Conservation (phyloP, 2,113 vertebrate genomes). For the Mola mola region DNA sequence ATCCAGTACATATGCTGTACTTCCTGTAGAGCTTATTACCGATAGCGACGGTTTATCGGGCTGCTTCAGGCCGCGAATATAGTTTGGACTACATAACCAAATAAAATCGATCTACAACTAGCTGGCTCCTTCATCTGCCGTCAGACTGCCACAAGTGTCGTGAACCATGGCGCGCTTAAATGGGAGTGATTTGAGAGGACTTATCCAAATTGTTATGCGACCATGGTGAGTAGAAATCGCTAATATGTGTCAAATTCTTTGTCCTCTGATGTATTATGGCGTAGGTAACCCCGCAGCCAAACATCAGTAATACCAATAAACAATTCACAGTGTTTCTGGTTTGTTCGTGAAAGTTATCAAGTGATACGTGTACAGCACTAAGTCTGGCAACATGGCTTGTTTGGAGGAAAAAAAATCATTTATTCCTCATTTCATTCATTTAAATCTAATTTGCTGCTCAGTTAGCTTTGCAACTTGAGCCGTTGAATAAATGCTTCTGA, state of each 20-base stretch:
- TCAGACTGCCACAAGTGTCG: conserved; percentile 27
- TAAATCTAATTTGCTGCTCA: not conserved
- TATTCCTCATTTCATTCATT: no score
- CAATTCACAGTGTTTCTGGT: not conserved
- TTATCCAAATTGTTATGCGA: not conserved
- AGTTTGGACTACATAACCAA: not conserved
- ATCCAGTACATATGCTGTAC: no score
- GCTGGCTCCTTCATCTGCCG: conserved; percentile 9
- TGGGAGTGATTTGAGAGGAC: conserved; percentile 60
- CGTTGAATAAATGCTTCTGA: not conserved
- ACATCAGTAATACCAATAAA: no score
- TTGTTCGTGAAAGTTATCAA: not conserved
- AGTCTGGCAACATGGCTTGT: no score
- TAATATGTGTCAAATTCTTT: accelerated
- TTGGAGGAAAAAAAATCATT: no score
- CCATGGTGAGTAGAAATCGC: conserved; percentile 67
- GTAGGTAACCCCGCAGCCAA: not conserved
- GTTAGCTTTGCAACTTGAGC: not conserved
- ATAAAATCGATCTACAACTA: conserved; percentile 56
- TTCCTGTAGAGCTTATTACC: no score
- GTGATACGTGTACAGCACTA: no score
- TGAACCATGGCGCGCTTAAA: conserved; percentile 32
- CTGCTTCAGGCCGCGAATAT: not conserved
- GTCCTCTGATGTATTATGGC: not conserved
- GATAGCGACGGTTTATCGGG: not conserved